Base-by-base conservation (phyloP, 2,113 vertebrate genomes). In the Strigops habroptila region DNA sequence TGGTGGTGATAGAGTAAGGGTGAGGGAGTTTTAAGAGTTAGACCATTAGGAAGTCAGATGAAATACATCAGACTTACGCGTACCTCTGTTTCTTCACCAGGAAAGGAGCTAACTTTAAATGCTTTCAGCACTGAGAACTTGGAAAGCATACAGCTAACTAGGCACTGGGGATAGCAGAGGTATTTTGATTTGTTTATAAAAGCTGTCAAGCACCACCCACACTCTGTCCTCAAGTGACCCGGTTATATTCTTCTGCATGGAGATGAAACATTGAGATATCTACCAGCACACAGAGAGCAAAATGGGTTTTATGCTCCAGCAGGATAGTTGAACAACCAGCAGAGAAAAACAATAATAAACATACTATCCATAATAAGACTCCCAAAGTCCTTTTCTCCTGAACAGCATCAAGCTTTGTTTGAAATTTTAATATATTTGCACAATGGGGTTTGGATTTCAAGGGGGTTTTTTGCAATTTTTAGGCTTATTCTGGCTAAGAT, bases 151-250 rank as follows among this genome's bases (percentile, higher is more conserved):
- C 76, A 92, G 74, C 86, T 86, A 94, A 86, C 80, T 53, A 88
- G 65, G 27, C 92, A 65, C 93, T 68, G 65, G 70, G 77, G 91
- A 95, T 25, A 89, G 74, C 43, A 89, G 86, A 94, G 83, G 80
- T 86, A 93, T 95, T 96, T 84, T 75, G 69, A 93, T 92, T 96
- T 95, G 92, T 95, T 96, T 96, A 94, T 91, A 73, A 92, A 94
- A 96, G 71, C 57, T 84, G 65, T 86, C 92, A 93, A 84, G 69
- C 69, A 96, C 93, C 86, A 86, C 92, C 92, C 92, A 96, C 92
- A 87, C 62, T 44, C 80, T 89, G 90, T 97, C 95, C 96, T 96
- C 62, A 62, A 95, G 57, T 93, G 96, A 94, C 93, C 92, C 70
- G 65, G 53, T 71, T 93, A 87, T 64, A 92, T 33, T 92, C 60